Evolutionary conservation across 2,888 invertebrate genomes (phyloP), one percentile per base, ranked within the genome.

Genomic region (Ceraclea dissimilis): DNA sequence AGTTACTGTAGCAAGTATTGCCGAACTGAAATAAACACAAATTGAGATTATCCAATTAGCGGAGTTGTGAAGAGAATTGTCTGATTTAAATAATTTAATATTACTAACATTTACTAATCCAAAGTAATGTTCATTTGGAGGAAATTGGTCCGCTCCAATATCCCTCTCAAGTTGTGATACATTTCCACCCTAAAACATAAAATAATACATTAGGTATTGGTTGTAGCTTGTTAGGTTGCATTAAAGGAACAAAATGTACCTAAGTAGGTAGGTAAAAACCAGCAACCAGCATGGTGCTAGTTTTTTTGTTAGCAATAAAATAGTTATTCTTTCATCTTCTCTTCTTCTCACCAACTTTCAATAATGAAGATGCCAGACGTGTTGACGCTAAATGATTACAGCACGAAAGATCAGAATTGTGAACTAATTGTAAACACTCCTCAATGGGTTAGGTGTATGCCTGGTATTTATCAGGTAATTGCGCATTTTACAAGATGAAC

Each of bases 1-100:
- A 98, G 76, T 99, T 99, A 73, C 97, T 97, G 74, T 99, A 99
- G 77, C 99, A 99, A 26, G 99, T 99, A 76, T 99, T 99, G 65
- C 99, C 99, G 81, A 99, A 99, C 90, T 92, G 64, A 84, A 81
- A 68, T 52, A 16, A 47, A 39, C 11, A 31, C 6, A 31, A 31
- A 31, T 8, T 31, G 21, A 20, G 39, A 26, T 47, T 13, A 44
- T n/a, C n/a, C n/a, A n/a, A n/a, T n/a, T n/a, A n/a, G n/a, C n/a
- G n/a, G n/a, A n/a, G n/a, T 19, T 13, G 47, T 2, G 43, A 17
- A 1, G 46, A 44, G 33, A 8, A 13, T 13, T 11, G 33, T 13
- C 33, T 33, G 17, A n/a, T 17, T 39, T 13, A 39, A 39, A 8
- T 39, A 8, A 39, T n/a, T 39, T 39, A 5, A 39, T 39, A 8